Base-by-base conservation (phyloP, 2,797 vertebrate species). In the Cottoperca gobio region DNA sequence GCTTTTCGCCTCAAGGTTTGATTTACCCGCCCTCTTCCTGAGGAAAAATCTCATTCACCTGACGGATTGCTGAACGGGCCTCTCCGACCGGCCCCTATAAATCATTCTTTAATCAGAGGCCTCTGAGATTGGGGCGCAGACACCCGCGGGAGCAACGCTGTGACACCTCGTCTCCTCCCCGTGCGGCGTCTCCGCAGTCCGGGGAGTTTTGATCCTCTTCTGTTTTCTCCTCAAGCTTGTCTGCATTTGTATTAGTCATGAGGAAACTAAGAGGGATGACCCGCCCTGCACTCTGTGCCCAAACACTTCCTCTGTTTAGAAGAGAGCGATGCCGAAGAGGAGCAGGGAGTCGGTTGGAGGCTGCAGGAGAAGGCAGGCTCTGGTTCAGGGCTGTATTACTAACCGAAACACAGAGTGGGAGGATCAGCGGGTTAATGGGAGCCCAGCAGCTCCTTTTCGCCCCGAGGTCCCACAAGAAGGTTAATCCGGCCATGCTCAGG, bases 21-120 rank as follows among this genome's bases (percentile, higher is more conserved):
- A 95, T 95, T 96, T 95, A 95, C 94, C 92, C 88, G 92, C 94
- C 91, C 90, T 92, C 94, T 91, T 90, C 86, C 90, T 78, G 24
- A 81, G 89, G 82, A 93, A 95, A 95, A 95, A 86, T 89, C 94
- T 94, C 88, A 95, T 95, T 94, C 93, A 88, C 84, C 79, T 95
- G 95, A 96, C 85, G 33, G 93, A 96, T 95, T 90, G 91, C 94
- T 91, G 90, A 89, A 92, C 90, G 75, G 93, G 91, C 79, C 90
- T 90, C 93, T 93, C 85, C 19, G 64, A 70, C 81, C 84, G 57
- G 63, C 80, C 19, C 73, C 85, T 89, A 92, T 94, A 94, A 96
- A 95, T 96, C 95, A 95, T 95, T 95, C 92, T 95, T 95, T 94
- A 95, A 94, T 95, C 95, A 95, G 90, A 89, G 91, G 82, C 83